Evolutionary conservation across 2,797 vertebrate species (phyloP).

Genomic region (Thunnus albacares): DNA sequence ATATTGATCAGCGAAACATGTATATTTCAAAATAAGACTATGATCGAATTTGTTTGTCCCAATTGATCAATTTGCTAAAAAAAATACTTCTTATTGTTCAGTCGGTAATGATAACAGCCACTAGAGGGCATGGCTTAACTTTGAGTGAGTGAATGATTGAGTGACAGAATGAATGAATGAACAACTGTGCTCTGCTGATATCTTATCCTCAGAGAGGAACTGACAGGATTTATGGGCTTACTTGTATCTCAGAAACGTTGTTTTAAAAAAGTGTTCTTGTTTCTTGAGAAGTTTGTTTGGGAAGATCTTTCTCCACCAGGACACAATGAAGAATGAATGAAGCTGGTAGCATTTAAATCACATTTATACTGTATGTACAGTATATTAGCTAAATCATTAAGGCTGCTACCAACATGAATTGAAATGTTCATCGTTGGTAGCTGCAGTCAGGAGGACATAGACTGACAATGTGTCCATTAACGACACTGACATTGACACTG

Average conservation of each 20-base stretch:
- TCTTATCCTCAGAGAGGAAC: too few species aligned
- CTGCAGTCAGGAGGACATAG: conserved; percentile 2
- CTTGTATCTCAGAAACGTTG: background rate
- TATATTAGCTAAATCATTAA: background rate
- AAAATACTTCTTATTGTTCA: background rate
- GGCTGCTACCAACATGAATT: background rate
- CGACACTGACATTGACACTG: conserved; percentile 35
- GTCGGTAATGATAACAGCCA: background rate
- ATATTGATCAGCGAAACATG: too few species aligned
- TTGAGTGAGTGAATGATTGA: background rate
- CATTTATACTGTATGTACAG: background rate
- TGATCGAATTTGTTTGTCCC: background rate
- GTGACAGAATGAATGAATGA: background rate
- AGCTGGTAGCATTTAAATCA: background rate
- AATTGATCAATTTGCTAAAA: background rate
- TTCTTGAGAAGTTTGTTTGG: background rate
- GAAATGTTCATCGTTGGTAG: background rate
- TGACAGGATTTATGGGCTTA: background rate
- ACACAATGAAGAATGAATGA: background rate
- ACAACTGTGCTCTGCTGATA: background rate
- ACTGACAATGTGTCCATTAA: conserved; percentile 54
- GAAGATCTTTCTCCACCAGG: background rate
- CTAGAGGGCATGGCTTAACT: conserved; percentile 1
- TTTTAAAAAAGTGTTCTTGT: background rate
- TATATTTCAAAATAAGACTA: too few species aligned